These are phyloP conservation scores for Antennarius maculatus DNA, from an alignment of 2,797 vertebrate genomes.

Conservation along the genomic window DNA sequence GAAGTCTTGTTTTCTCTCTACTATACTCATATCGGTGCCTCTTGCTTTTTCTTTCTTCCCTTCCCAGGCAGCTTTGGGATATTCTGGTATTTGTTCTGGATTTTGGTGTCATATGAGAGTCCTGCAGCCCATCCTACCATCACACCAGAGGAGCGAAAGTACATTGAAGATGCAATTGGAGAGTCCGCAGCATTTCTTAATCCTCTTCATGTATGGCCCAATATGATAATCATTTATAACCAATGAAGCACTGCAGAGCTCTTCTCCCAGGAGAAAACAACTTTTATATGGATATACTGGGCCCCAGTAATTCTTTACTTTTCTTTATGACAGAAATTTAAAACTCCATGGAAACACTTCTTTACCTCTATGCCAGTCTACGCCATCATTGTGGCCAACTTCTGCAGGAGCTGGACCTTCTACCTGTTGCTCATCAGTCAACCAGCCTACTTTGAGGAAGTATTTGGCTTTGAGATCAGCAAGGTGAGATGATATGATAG, in stretches of 20 bases:
- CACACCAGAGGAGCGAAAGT: conserved; percentile 93
- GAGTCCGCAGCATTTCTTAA: conserved; percentile 90
- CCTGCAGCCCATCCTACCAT: conserved; percentile 96
- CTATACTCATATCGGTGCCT: not conserved
- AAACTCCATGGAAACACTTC: conserved; percentile 89
- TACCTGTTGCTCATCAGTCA: conserved; percentile 94
- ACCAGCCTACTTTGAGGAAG: conserved; percentile 93
- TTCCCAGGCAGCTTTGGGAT: conserved; percentile 91
- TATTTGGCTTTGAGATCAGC: conserved; percentile 94
- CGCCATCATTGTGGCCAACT: conserved; percentile 94
- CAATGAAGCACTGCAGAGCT: conserved; percentile 65
- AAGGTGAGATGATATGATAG: conserved; percentile 76
- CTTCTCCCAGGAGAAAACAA: conserved; percentile 1
- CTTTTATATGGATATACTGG: not conserved
- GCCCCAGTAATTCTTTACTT: conserved; percentile 11
- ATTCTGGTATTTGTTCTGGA: conserved; percentile 97
- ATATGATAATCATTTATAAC: not conserved
- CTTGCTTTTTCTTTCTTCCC: conserved; percentile 12
- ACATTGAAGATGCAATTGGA: conserved; percentile 98
- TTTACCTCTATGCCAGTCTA: conserved; percentile 96
- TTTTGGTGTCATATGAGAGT: conserved; percentile 97
- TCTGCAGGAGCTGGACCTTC: conserved; percentile 96
- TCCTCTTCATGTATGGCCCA: conserved; percentile 81
- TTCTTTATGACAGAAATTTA: conserved; percentile 86
- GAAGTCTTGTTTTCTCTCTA: not conserved